Percentiles rank a stretch among this genome's conserved stretches.
phyloP scores from a whole-genome alignment of 2,888 invertebrate genomes.

The Ganaspis brasiliensis region DNA sequence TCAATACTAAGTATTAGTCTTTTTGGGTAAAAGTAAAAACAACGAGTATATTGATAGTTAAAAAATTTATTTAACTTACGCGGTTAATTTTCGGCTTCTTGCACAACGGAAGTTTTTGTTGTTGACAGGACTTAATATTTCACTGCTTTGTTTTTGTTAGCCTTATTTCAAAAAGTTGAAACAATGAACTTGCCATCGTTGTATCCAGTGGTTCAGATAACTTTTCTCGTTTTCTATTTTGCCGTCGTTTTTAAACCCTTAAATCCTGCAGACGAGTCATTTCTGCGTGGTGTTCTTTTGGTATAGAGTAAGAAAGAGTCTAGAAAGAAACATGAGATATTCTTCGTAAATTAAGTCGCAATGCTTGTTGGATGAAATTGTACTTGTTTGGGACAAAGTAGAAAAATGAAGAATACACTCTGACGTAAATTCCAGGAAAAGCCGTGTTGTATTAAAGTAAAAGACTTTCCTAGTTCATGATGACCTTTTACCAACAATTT shows the following conservation, averaged over 20 bases:
- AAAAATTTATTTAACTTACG: neutral
- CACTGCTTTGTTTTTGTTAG: slow-evolving; percentile 7
- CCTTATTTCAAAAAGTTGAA: slow-evolving; percentile 2
- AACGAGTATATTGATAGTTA: neutral
- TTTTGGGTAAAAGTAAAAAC: too few species aligned
- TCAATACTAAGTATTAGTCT: too few species aligned
- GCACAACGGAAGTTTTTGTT: slow-evolving; percentile 10
- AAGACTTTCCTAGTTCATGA: neutral
- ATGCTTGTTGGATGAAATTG: neutral
- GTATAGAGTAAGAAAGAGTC: neutral
- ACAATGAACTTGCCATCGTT: neutral
- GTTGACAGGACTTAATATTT: neutral
- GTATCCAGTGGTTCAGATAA: neutral
- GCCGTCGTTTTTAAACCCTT: neutral
- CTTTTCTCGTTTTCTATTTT: neutral
- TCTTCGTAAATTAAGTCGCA: neutral
- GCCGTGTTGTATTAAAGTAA: neutral
- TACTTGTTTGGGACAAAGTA: neutral
- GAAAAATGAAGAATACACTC: neutral
- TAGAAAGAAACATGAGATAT: neutral
- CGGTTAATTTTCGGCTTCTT: neutral
- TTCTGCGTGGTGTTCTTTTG: neutral
- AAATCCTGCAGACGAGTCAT: neutral
- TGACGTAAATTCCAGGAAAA: neutral
- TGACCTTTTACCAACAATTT: neutral